phyloP scores from a whole-genome alignment of 2,797 vertebrate species.

The Serranus cabrilla region DNA sequence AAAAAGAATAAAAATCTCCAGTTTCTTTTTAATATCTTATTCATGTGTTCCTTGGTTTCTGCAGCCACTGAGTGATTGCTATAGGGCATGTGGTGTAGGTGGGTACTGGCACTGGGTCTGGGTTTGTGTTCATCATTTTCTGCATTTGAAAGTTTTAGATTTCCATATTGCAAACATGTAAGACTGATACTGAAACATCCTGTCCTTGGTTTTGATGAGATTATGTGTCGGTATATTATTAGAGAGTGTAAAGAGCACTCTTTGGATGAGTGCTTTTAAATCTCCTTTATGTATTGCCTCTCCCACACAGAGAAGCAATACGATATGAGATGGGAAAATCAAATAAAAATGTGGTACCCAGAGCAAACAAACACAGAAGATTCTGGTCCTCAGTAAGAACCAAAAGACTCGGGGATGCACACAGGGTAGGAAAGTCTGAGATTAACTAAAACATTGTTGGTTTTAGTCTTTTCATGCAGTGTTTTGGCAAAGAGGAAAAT shows the following conservation, averaged over 20 bases:
- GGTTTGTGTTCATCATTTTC: background rate
- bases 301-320: background rate
- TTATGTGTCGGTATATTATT: background rate
- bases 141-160: background rate
- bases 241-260: too few relatives aligned
- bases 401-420: too few relatives aligned
- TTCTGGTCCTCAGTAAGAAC: background rate
- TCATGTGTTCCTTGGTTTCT: background rate
- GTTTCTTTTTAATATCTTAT: background rate
- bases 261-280: background rate
- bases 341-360: background rate
- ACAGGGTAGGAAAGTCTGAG: background rate
- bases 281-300: background rate
- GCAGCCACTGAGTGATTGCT: background rate
- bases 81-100: background rate
- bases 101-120: background rate
- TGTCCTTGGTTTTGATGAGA: background rate
- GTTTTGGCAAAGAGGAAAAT: background rate
- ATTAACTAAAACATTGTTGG: background rate
- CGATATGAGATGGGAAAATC: background rate
- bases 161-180: background rate
- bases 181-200: background rate
- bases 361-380: background rate
- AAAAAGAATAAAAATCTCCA: background rate
- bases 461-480: background rate